phyloP scores from a whole-genome alignment of 2,113 vertebrate species.

The Calonectris borealis region DNA sequence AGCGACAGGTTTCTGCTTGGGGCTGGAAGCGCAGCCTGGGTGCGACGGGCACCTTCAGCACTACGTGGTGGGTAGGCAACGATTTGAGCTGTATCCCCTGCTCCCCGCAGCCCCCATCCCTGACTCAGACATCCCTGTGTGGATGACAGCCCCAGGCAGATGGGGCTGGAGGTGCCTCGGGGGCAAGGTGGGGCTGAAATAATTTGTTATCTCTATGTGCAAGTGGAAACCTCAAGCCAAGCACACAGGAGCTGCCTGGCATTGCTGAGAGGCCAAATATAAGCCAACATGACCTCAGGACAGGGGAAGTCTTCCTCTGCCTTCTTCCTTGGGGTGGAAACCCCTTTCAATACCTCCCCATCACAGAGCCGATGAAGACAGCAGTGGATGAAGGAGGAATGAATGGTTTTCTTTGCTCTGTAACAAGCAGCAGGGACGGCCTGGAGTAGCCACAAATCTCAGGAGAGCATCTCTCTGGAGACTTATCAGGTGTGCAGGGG shows the following conservation, averaged over 20 bases:
- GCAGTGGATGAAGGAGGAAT: neutral
- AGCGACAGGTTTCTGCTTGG: neutral
- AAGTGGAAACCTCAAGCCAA: neutral
- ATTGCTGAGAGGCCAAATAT: neutral
- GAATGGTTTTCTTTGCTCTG: neutral
- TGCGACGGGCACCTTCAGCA: neutral
- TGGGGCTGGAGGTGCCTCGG: neutral
- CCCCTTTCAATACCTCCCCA: neutral
- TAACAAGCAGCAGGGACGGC: neutral
- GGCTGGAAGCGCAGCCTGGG: neutral
- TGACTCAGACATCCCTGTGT: neutral
- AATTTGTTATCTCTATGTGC: neutral
- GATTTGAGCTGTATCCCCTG: neutral
- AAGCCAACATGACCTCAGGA: neutral
- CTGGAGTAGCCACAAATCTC: neutral
- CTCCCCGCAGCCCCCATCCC: neutral
- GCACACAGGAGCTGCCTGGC: neutral
- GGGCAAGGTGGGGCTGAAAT: neutral
- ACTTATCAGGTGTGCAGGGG: neutral
- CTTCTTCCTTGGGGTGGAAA: neutral
- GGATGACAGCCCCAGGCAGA: neutral
- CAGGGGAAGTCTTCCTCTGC: neutral
- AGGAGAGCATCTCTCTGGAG: neutral
- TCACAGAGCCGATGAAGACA: neutral
- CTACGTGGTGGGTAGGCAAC: fast-evolving